Percentiles rank a stretch among this genome's conserved stretches.
Conservation (phyloP, 2,888 invertebrate genomes). For the Zhuqinia jingwanae region DNA sequence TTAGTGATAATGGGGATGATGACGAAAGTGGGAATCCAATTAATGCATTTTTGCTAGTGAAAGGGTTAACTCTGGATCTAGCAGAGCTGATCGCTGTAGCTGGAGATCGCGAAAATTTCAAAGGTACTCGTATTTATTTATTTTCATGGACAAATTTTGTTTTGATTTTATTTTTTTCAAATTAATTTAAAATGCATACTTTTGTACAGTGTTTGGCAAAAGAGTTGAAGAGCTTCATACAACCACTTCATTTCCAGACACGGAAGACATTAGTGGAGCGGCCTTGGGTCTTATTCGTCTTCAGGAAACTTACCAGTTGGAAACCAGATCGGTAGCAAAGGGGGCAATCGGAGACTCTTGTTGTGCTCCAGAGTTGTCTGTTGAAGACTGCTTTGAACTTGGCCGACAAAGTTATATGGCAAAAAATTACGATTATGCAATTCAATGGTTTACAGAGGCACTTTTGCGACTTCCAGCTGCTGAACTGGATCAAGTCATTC, state of each 20-base stretch:
- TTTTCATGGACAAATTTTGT: too few species aligned
- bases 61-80: constrained; percentile 96
- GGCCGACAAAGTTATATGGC: constrained; percentile 96
- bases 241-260: constrained; percentile 49
- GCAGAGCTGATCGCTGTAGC: constrained; percentile 83
- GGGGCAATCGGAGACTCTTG: constrained; percentile 62
- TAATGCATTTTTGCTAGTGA: constrained; percentile 96
- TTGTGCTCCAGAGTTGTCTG: constrained; percentile 80
- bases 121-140: too few species aligned
- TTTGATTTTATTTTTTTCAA: background rate
- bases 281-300: constrained; percentile 66
- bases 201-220: constrained; percentile 53
- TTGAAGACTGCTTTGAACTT: constrained; percentile 97
- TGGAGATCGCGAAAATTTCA: constrained; percentile 45
- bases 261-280: constrained; percentile 69
- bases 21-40: constrained; percentile 90
- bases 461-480: constrained; percentile 81
- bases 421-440: constrained; percentile 94
- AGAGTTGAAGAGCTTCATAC: constrained; percentile 46
- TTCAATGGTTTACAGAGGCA: constrained; percentile 97
- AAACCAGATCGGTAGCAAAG: constrained; percentile 56
- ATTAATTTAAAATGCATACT: too few species aligned
- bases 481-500: background rate
- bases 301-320: constrained; percentile 69
- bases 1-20: background rate